phyloP scores from a whole-genome alignment of 2,797 vertebrate genomes.

The Oryzias dopingdopingensis region DNA sequence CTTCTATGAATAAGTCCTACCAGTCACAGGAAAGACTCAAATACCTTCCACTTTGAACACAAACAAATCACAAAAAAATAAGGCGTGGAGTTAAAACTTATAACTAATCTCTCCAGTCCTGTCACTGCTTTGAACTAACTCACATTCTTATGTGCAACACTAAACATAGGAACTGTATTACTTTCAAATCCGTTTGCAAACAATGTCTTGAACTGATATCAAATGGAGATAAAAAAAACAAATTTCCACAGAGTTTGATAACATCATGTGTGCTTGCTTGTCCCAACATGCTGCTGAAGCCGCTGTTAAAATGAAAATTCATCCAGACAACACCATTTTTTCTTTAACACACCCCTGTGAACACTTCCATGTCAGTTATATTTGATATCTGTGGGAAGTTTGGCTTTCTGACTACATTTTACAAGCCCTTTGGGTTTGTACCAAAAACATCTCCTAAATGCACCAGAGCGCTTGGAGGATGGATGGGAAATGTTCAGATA shows the following conservation, averaged over 20 bases:
- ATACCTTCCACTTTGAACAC: conserved; percentile 47
- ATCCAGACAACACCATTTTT: background rate
- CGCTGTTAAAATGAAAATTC: background rate
- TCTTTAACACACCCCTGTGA: background rate
- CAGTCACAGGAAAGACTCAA: conserved; percentile 57
- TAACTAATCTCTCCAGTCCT: conserved; percentile 38
- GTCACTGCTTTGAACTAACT: conserved; percentile 24
- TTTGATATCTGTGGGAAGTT: conserved; percentile 31
- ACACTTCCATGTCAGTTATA: conserved; percentile 14
- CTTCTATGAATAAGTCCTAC: conserved; percentile 63
- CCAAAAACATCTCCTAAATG: conserved; percentile 2
- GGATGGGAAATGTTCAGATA: conserved; percentile 15
- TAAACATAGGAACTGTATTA: conserved; percentile 15
- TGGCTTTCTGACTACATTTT: conserved; percentile 21
- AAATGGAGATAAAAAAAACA: background rate
- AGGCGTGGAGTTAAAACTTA: conserved; percentile 37
- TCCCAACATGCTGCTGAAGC: background rate
- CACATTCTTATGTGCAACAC: conserved; percentile 14
- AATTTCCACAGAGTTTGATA: conserved; percentile 6
- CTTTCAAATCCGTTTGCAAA: conserved; percentile 2
- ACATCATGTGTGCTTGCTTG: background rate
- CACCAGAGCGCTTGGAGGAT: conserved; percentile 28
- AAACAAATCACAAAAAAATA: conserved; percentile 61
- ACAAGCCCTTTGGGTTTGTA: conserved; percentile 33
- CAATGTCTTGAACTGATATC: background rate